Percentiles rank a stretch among this genome's conserved stretches.
Evolutionary conservation across 2,113 vertebrate species (phyloP).

Genomic region (Platysteira castanea): DNA sequence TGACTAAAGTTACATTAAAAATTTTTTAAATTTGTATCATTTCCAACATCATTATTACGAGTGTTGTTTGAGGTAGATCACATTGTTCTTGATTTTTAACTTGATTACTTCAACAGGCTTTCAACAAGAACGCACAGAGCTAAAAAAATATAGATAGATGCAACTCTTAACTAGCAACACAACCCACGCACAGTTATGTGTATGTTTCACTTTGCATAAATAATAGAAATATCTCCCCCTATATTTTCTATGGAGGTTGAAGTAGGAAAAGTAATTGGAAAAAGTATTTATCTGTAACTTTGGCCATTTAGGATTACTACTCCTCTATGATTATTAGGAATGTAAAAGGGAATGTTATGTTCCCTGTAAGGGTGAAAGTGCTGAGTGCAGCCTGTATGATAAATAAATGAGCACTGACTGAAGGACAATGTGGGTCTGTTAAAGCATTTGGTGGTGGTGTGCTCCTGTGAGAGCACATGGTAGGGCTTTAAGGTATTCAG

Average conservation of each 20-base stretch:
- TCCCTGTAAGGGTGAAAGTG: neutral
- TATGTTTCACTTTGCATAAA: neutral
- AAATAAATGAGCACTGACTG: neutral
- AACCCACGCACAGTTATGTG: neutral
- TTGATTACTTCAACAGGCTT: neutral
- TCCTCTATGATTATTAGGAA: neutral
- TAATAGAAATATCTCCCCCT: neutral
- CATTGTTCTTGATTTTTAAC: neutral
- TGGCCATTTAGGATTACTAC: neutral
- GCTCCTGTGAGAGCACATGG: neutral
- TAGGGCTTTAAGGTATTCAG: slow-evolving; percentile 10
- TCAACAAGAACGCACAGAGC: neutral
- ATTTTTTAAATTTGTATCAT: neutral
- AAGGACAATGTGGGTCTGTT: slow-evolving; percentile 24
- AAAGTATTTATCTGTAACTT: neutral
- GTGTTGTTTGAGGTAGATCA: neutral
- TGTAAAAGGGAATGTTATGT: neutral
- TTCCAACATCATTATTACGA: neutral
- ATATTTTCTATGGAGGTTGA: neutral
- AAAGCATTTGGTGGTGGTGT: neutral
- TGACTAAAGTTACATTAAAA: neutral
- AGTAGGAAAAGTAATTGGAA: neutral
- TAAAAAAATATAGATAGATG: neutral
- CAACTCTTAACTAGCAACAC: neutral
- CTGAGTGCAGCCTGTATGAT: neutral